phyloP scores from a whole-genome alignment of 1,140 invertebrate genomes.

The Nephila pilipes region DNA sequence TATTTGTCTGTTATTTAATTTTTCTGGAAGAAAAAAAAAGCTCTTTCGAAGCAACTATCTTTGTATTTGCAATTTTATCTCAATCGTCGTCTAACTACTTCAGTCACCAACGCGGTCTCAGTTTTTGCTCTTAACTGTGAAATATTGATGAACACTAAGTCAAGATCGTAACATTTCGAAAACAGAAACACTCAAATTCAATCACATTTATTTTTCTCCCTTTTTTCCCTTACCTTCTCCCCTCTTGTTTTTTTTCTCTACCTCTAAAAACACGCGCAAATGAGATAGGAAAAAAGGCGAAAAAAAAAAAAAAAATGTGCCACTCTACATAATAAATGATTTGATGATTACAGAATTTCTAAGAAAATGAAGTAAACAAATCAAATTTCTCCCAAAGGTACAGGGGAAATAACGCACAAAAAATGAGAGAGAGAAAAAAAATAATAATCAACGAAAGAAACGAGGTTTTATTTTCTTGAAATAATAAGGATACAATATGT shows the following conservation, averaged over 20 bases:
- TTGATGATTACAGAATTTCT: constrained; percentile 55
- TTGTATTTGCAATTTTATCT: neutral
- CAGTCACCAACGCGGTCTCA: neutral
- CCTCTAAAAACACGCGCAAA: neutral
- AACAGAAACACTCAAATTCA: neutral
- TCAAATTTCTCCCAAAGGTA: constrained; percentile 49
- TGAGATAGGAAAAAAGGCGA: neutral
- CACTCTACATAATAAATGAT: constrained; percentile 59
- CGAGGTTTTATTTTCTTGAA: constrained; percentile 47
- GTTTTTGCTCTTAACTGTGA: neutral
- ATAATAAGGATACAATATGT: constrained; percentile 52
- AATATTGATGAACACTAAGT: constrained; percentile 18
- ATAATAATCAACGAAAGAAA: neutral
- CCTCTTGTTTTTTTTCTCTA: neutral
- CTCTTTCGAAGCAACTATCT: neutral
- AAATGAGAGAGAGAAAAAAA: neutral
- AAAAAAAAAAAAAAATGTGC: neutral
- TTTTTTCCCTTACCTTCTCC: neutral
- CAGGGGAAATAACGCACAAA: neutral
- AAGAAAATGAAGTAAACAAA: constrained; percentile 44
- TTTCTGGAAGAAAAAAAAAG: neutral
- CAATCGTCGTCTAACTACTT: neutral
- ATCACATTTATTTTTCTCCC: neutral
- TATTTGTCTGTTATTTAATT: neutral
- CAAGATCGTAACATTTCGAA: neutral